Percentiles rank a stretch among this genome's conserved stretches.
phyloP scores from a whole-genome alignment of 2,888 invertebrate species.

The Ceramica pisi region DNA sequence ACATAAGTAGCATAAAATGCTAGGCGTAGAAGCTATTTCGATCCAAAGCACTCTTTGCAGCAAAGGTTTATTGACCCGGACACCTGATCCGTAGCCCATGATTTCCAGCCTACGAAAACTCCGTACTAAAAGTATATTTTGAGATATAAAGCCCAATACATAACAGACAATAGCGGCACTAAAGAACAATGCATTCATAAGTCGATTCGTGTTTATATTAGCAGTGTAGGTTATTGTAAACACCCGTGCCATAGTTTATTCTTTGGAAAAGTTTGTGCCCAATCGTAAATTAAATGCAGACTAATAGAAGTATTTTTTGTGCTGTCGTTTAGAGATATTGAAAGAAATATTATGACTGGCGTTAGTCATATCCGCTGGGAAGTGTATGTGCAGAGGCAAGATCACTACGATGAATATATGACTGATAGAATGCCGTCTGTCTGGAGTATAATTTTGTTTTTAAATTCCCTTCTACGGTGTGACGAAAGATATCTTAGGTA shows the following conservation, averaged over 20 bases:
- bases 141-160: slow-evolving; percentile 48
- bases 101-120: slow-evolving; percentile 22
- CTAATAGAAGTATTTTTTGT: slow-evolving; percentile 29
- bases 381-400: slow-evolving; percentile 35
- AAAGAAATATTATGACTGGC: slow-evolving; percentile 16
- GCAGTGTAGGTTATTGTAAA: slow-evolving; percentile 55
- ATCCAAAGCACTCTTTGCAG: slow-evolving; percentile 12
- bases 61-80: slow-evolving; percentile 19
- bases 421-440: background rate
- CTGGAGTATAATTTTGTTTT: slow-evolving; percentile 17
- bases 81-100: slow-evolving; percentile 15
- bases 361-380: slow-evolving; percentile 39
- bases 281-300: slow-evolving; percentile 9
- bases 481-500: background rate
- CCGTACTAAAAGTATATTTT: slow-evolving; percentile 44
- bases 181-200: slow-evolving; percentile 63
- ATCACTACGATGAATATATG: slow-evolving; percentile 16
- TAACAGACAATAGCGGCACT: slow-evolving; percentile 56
- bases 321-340: slow-evolving; percentile 12
- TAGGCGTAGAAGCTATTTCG: slow-evolving; percentile 31
- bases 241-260: slow-evolving; percentile 51
- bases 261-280: slow-evolving; percentile 37
- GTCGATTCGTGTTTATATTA: slow-evolving; percentile 60
- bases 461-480: background rate
- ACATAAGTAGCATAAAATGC: slow-evolving; percentile 2